Evolutionary conservation across 2,113 vertebrate genomes (phyloP).

Genomic region (Cepphus grylle): DNA sequence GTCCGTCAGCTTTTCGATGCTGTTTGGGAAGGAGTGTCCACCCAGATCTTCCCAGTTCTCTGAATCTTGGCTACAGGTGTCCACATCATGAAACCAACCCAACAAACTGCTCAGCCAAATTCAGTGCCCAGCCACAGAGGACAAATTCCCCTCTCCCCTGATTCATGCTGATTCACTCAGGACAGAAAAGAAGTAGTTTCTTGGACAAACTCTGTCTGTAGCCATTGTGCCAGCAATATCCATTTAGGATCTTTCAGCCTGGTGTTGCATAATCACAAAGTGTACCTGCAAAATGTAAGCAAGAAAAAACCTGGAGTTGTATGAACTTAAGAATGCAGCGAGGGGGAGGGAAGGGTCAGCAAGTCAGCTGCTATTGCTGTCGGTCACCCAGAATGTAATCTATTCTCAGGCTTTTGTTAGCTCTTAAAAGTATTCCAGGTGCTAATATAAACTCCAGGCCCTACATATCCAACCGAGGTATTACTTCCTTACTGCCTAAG

Average conservation of each 20-base stretch:
- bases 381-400: not conserved
- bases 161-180: fast-evolving
- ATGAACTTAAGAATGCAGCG: not conserved
- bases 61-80: not conserved
- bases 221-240: not conserved
- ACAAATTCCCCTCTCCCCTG: not conserved
- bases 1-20: not conserved
- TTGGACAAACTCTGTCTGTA: not conserved
- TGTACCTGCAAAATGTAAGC: not conserved
- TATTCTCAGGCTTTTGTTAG: not conserved
- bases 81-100: not conserved
- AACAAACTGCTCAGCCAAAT: not conserved
- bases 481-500: slow-evolving; percentile 38
- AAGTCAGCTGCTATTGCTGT: not conserved
- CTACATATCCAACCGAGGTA: slow-evolving; percentile 11
- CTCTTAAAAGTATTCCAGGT: slow-evolving; percentile 2
- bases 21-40: not conserved
- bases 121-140: not conserved
- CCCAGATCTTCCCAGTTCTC: not conserved
- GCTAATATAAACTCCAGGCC: not conserved
- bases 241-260: not conserved
- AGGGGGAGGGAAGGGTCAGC: not conserved
- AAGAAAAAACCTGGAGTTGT: not conserved
- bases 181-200: not conserved
- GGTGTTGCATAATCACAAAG: not conserved